Evolutionary conservation across 2,888 invertebrate genomes (phyloP), one percentile per base, ranked within the genome.

Genomic region (Eumerus sabulonum): DNA sequence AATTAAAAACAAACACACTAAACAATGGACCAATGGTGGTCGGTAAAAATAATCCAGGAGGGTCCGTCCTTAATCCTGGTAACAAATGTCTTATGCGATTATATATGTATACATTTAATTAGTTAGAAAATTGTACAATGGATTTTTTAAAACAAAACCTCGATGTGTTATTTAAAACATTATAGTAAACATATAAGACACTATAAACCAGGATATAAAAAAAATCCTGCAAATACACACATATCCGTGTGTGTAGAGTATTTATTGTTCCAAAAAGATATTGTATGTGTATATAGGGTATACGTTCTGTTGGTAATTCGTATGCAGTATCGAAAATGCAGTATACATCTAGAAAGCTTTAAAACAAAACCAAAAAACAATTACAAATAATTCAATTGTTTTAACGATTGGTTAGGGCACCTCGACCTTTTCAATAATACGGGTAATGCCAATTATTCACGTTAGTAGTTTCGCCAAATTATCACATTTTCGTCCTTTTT

Each of bases 61-160:
- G 76, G 71, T 73, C 77, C 82, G 71, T 82, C 77, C 77, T 77
- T 70, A 17, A 68, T 70, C 79, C 73, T 82, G 79, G 79, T 82
- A 71, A 74, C 60, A 70, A 73, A 79, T 63, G 82, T 82, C 82
- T 82, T 82, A 82, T 82, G 82, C 79, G 64, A 76, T 79, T 45
- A 71, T 79, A 71, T 74, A 74, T 67, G 79, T 76, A 71, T 77
- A 76, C 74, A 82, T 74, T 79, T 68, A 74, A 73, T 79, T 79
- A 79, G 79, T 79, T 79, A 79, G 79, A 74, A n/a, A 79, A 79
- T 79, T 79, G 79, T 79, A 79, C 79, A 79, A 79, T 74, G 74
- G 74, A 79, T 79, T 79, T 79, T 79, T 79, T 79, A 79, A 64
- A 27, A 27, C 27, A 27, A 27, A 74, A 74, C 79, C 79, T 79